Base-by-base conservation (phyloP, 53 echinoderm and acorn worm genomes). In the Astropecten irregularis region DNA sequence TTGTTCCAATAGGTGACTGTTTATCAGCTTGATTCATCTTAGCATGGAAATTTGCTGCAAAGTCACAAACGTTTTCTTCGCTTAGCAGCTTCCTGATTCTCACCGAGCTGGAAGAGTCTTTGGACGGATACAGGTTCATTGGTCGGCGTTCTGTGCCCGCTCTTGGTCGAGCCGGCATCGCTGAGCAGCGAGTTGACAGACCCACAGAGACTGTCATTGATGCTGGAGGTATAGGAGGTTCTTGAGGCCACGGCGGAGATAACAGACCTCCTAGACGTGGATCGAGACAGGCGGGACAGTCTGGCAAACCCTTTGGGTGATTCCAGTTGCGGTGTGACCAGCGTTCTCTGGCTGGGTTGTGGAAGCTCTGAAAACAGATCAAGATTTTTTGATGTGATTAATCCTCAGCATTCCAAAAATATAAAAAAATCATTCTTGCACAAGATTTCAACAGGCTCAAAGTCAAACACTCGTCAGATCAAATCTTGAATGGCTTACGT, bases 241-340 rank as follows among this genome's bases (percentile, higher is more conserved):
- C 66, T 50, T 0, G 86, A 64, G 18, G 66, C 83, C 20, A 73
- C 69, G 33, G 73, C 85, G 18, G 85, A 71, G 52, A 73, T 71
- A 28, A 85, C 61, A 15, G 85, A 72, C 26, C 37, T 28, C 31
- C 85, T 25, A 2, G 73, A 60, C 16, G 59, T 72, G 37, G 88
- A 83, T 3, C 88, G 71, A 5, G 77, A 66, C 14, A 82, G 63
- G 28, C 88, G 71, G 26, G 88, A 88, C 9, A 83, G 48, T 55
- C 88, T 31, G 14, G 87, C 77, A 31, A 87, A 81, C n/a, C 69
- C 87, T 58, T 77, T 87, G 25, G 81, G 87, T 20, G 87, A 87
- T 31, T 77, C 81, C 19, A 33, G 4, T 54, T 85, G 86, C 16
- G 86, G 76, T 16, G 61, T 66, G 76, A 85, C 18, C 3, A 76